Base-by-base conservation (phyloP, 2,888 invertebrate genomes). In the Ennomos fuscantarius region DNA sequence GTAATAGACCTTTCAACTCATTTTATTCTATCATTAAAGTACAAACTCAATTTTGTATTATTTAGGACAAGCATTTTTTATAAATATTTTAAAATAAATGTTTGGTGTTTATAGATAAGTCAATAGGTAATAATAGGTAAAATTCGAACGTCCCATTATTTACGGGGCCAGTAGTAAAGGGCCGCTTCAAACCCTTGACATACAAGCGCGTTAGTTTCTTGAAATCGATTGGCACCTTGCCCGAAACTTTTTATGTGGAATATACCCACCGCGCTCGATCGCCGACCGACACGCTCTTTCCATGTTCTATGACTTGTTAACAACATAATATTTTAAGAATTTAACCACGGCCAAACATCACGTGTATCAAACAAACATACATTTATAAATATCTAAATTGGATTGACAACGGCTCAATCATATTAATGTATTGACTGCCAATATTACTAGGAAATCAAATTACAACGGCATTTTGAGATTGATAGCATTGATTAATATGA, bases 221-320 rank as follows among this genome's bases (percentile, higher is more conserved):
- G 68, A 75, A 75, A 83, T 80, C 77, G 79, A 79, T 84, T 84
- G 84, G 84, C 81, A 66, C 47, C 54, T 48, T 78, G 83, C 84
- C 84, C 73, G 70, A 68, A 63, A 65, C 32, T 69, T 69, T 71
- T 64, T 64, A 65, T 8, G 32, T 12, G 33, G 48, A 39, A 47
- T 36, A 31, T 35, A 35, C 12, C 34, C 3, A 2, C 9, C 33
- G 9, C 37, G 34, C 2, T 10, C 50, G 2, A 24, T 24, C 24
- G 24, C 24, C 24, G 24, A 24, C 24, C 24, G 24, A 6, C 24
- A 24, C 49, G 39, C 36, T 34, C 12, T n/a, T 31, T n/a, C 31
- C n/a, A 8, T 12, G 11, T 9, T 36, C 12, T 37, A 9, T 11
- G 43, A 12, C 43, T 43, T 41, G 41, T 15, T 24, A 8, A n/a